Base-by-base conservation (phyloP, 2,113 vertebrate genomes). In the Macheiramphus alcinus region DNA sequence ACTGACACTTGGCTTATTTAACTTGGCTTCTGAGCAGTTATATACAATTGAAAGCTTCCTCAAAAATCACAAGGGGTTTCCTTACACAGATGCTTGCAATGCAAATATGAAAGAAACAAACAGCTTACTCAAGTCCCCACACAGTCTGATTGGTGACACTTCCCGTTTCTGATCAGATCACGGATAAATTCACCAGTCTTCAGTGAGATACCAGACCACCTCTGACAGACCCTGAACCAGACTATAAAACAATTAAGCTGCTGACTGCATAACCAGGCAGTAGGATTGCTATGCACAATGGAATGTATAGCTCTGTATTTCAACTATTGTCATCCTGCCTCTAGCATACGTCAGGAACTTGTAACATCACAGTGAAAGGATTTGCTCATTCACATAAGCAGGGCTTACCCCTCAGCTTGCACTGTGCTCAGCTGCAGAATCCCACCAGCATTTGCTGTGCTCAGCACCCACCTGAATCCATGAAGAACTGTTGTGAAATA, bases 371-470 rank as follows among this genome's bases (percentile, higher is more conserved):
- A 22, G 61, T 2, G 34, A 79, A 31, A 27, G 45, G 66, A 78
- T 85, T 73, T 79, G 48, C 29, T 88, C 12, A 2, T 25, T 85
- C 53, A 10, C 47, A 22, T 3, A 6, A 63, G 27, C 10, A 3
- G 16, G 19, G 17, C n/a, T 85, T 50, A 7, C 40, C 31, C 42
- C 43, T 65, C 20, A 4, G 17, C 13, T 80, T n/a, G 25, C 48
- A 7, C 17, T 8, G 7, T 1, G 3, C 29, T 74, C 50, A 8
- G 67, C 70, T 71, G 45, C n/a, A 58, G 27, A 43, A 67, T 40
- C 36, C 70, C 52, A 17, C 17, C 6, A 0, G 50, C 17, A 9
- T 31, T 36, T 3, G 0, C 25, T 59, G 22, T 47, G 29, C 40
- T 74, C 45, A 7, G 34, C 21, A 17, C 9, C 34, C 0, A 0